Evolutionary conservation across 2,888 invertebrate genomes (phyloP).

Genomic region (Pseudococcus jackbeardsleyi): DNA sequence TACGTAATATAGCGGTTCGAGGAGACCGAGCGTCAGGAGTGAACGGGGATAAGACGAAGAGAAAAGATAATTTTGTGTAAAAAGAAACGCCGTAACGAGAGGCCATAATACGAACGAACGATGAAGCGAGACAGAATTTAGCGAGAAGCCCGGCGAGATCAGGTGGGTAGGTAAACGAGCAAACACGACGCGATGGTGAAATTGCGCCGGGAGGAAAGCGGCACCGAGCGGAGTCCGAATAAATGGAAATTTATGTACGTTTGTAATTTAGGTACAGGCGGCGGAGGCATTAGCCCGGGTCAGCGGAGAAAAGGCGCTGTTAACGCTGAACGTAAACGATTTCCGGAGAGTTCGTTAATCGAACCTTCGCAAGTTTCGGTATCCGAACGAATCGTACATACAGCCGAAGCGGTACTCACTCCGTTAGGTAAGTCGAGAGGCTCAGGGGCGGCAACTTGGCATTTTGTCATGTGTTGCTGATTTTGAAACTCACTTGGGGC

Average conservation of each 20-base stretch:
- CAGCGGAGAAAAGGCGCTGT: constrained; percentile 69
- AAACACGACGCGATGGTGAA: neutral
- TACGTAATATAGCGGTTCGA: neutral
- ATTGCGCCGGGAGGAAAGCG: neutral
- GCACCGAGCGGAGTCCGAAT: neutral
- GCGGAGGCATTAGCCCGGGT: constrained; percentile 68
- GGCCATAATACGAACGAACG: neutral
- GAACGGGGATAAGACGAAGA: neutral
- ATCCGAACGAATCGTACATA: constrained; percentile 80
- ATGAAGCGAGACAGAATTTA: neutral
- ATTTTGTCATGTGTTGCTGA: no score
- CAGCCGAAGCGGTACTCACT: constrained; percentile 83
- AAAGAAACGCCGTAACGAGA: neutral
- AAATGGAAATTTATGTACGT: constrained; percentile 14
- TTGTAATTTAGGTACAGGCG: constrained; percentile 60
- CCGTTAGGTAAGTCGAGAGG: constrained; percentile 76
- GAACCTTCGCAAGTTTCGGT: constrained; percentile 83
- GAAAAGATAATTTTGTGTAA: neutral
- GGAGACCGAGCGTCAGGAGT: neutral
- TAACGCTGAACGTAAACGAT: constrained; percentile 71
- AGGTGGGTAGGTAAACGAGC: neutral
- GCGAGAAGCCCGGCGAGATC: neutral
- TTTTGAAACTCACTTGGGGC: no score
- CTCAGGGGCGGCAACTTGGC: no score
- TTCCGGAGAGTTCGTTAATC: constrained; percentile 76